These are phyloP conservation scores for Apostichopus leukothele DNA, from an alignment of 53 echinoderm and acorn worm species.

Conservation along the genomic window DNA sequence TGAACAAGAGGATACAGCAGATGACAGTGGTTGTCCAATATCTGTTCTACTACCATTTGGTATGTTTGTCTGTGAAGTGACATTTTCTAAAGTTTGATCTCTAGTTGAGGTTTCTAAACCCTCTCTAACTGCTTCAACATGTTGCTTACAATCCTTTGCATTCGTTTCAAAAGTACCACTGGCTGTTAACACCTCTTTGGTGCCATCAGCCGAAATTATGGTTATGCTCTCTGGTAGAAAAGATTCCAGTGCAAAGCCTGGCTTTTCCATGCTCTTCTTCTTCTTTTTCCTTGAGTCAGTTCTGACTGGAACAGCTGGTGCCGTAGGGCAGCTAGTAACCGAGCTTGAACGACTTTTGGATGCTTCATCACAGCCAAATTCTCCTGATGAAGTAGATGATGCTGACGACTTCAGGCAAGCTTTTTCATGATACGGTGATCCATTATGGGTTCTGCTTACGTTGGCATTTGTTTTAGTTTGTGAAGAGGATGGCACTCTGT, in stretches of 20 bases:
- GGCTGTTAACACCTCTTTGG: constrained; percentile 11
- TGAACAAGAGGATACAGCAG: not conserved
- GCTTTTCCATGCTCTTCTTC: not conserved
- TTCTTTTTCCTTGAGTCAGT: constrained; percentile 21
- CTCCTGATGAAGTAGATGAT: constrained; percentile 15
- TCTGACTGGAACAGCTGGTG: constrained; percentile 30
- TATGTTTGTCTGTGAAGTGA: not conserved
- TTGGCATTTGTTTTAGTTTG: not conserved
- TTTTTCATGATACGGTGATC: not conserved
- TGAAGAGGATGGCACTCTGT: not conserved
- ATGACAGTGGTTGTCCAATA: not conserved
- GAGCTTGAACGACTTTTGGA: not conserved
- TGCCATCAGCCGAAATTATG: constrained; percentile 47
- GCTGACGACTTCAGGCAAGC: not conserved
- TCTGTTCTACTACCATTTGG: not conserved
- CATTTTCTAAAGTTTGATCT: not conserved
- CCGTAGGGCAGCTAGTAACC: not conserved
- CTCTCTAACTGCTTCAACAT: not conserved
- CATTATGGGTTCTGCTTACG: not conserved
- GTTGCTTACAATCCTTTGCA: not conserved
- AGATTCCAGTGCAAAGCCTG: constrained; percentile 39
- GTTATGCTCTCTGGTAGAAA: constrained; percentile 22
- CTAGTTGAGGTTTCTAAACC: not conserved
- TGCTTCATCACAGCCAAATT: not conserved
- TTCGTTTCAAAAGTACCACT: not conserved